phyloP scores from a whole-genome alignment of 2,113 vertebrate genomes.

The Pavo muticus region DNA sequence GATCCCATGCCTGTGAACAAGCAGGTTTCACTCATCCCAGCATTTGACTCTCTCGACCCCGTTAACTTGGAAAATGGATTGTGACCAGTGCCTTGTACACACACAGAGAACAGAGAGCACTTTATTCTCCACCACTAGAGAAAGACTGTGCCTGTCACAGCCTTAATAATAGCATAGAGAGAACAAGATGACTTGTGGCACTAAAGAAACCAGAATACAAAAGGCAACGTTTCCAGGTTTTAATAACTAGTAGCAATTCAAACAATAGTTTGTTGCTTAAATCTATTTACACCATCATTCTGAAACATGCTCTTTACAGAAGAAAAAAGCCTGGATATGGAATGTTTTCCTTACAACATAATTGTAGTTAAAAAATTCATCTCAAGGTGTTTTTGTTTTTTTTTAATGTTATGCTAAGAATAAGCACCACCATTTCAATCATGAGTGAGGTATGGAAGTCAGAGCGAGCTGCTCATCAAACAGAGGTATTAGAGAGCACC shows the following conservation, averaged over 20 bases:
- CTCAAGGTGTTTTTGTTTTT: not conserved
- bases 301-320: not conserved
- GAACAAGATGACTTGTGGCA: not conserved
- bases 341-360: not conserved
- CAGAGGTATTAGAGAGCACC: slow-evolving; percentile 57
- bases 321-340: not conserved
- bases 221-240: not conserved
- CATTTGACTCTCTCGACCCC: not conserved
- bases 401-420: not conserved
- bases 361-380: slow-evolving; percentile 66
- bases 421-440: slow-evolving; percentile 44
- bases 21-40: not conserved
- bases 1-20: not conserved
- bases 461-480: slow-evolving; percentile 42
- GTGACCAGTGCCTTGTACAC: not conserved
- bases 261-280: not conserved
- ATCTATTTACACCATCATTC: not conserved
- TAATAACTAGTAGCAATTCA: not conserved
- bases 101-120: not conserved
- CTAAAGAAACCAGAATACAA: not conserved
- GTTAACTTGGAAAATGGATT: not conserved
- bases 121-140: not conserved
- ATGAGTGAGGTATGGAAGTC: slow-evolving; percentile 38
- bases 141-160: not conserved
- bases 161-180: not conserved